Base-by-base conservation (phyloP, 2,888 invertebrate species). In the Metacarcinus magister region DNA sequence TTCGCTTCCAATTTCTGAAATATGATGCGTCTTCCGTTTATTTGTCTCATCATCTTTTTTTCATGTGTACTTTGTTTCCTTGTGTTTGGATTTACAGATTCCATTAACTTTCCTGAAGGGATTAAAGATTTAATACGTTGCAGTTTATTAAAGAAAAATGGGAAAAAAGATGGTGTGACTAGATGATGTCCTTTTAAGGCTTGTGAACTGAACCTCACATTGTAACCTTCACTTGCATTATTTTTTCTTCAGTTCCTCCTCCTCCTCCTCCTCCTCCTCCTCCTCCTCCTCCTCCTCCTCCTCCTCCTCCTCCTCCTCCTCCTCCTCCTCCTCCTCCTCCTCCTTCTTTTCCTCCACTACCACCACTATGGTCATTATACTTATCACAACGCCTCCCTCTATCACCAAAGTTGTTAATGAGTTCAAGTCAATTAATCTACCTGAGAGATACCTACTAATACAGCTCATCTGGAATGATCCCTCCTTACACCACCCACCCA, bases 361-460 rank as follows among this genome's bases (percentile, higher is more conserved):
- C 32, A 2, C 82, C 82, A 2, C 82, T n/a, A 67, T 13, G 82
- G 32, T 32, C 82, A 32, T 32, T 23, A 82, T 32, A 10, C 28
- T 82, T 32, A 82, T 32, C 82, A 32, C 82, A 82, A 82, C 82
- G 32, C 28, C 82, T 23, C 13, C 13, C 32, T 82, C 82, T 82
- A 82, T 82, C 82, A 32, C 82, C 28, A 82, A 28, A 32, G 82
- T 13, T 82, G 82, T 82, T 82, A 82, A 82, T 82, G 82, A 82
- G 82, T 82, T 82, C 8, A 32, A 82, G 82, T 82, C 82, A 82
- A 82, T 82, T 82, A 82, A 82, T 82, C 82, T 82, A 82, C 32
- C 82, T 82, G 32, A 32, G 82, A 82, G 82, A 82, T 82, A 82
- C 32, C 32, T 32, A 82, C 82, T 82, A 82, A 82, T 82, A 82